Base-by-base conservation (phyloP, 92 coral and sea anemone species). In the Paramuricea clavata region DNA sequence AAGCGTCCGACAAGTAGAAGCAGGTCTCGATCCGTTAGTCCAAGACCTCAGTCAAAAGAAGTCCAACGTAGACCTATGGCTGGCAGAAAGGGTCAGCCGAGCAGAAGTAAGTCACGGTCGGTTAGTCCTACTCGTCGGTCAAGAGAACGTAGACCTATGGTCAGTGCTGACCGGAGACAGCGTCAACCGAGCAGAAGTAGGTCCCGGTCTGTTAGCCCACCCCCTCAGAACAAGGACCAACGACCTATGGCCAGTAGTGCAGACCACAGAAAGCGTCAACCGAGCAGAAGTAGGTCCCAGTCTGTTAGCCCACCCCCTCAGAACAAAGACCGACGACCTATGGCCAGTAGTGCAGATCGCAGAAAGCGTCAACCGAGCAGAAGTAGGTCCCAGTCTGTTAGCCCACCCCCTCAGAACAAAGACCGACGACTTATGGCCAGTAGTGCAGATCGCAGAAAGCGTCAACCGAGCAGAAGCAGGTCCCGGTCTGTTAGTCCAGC, bases 21-120 rank as follows among this genome's bases (percentile, higher is more conserved):
- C 21, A 72, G 22, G 72, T 52, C 57, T n/a, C 57, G 81, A 1
- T 74, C 81, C 41, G 28, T 52, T 27, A 74, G 81, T 74, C 81
- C 81, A 22, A 13, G 12, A 39, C 69, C 36, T 31, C 42, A 17
- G 27, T 65, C 72, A 15, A 65, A 65, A 65, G 72, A 65, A 16
- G n/a, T n/a, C n/a, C n/a, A n/a, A n/a, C 39, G 41, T 0, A 10
- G 72, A 28, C 21, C 39, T 11, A 28, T 30, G n/a, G 72, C 72
- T 0, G 15, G 5, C 35, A 47, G 50, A 69, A 33, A 34, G 43
- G 13, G 75, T 2, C 23, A 31, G 21, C 44, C 32, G 7, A 39
- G 21, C 49, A 69, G 43, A 33, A 27, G 35, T 23, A n/a, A n/a
- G 33, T 60, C 68, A 2, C 0, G 68, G 10, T 60, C 68, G 21